Evolutionary conservation across 2,797 vertebrate genomes (phyloP).

Genomic region (Delichon dasypus): DNA sequence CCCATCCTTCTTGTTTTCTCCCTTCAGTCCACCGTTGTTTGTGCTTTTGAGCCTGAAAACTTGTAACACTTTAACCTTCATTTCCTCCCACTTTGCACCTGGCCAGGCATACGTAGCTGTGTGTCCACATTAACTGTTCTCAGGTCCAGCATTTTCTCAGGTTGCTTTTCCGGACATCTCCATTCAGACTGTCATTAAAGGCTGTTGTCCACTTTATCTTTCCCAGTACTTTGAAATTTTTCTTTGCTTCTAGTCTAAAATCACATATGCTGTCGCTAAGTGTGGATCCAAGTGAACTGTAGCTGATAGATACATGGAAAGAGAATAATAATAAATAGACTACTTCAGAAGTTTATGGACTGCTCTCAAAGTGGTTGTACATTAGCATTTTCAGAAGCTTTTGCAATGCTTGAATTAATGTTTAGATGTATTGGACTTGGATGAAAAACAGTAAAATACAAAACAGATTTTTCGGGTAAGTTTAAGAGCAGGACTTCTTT

Average conservation of each 20-base stretch:
- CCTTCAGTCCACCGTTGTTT: not conserved
- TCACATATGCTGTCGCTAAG: not conserved
- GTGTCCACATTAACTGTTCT: not conserved
- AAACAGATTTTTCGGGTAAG: not conserved
- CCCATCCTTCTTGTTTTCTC: not conserved
- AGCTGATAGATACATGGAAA: not conserved
- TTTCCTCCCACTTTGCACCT: not conserved
- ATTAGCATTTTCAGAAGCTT: not conserved
- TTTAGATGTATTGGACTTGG: not conserved
- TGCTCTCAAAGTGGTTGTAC: not conserved
- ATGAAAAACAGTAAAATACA: not conserved
- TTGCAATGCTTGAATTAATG: not conserved
- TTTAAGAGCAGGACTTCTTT: not conserved
- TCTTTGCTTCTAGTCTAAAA: not conserved
- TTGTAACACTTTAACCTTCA: not conserved
- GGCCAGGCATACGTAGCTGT: not conserved
- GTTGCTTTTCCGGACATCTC: not conserved
- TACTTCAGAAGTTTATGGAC: not conserved
- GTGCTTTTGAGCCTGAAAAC: not conserved
- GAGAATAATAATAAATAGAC: not conserved
- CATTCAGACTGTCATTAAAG: not conserved
- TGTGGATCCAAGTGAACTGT: not conserved
- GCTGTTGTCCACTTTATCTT: not conserved
- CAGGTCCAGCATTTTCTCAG: accelerated
- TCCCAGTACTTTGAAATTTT: not conserved